phyloP scores from a whole-genome alignment of 2,888 invertebrate genomes.

The Hydrotaea diabolus region DNA sequence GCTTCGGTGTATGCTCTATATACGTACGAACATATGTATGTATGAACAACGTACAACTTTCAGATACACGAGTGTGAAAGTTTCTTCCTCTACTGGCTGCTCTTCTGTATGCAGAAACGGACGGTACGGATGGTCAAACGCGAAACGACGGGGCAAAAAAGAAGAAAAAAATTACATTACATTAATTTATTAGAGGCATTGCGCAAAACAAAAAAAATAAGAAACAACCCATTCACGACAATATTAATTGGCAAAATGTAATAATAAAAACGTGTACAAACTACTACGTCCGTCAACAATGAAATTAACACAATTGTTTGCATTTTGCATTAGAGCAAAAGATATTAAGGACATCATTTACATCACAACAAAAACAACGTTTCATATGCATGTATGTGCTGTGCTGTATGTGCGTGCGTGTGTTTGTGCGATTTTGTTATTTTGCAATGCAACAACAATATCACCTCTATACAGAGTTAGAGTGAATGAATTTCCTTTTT shows the following conservation, averaged over 20 bases:
- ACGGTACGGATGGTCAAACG: slow-evolving; percentile 39
- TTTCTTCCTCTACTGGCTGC: no score
- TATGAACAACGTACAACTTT: background rate
- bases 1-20: background rate
- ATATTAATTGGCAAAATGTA: slow-evolving; percentile 52
- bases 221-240: slow-evolving; percentile 30
- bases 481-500: background rate
- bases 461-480: no score
- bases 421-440: no score
- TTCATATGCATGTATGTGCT: background rate
- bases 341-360: background rate
- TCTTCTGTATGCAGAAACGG: no score
- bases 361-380: background rate
- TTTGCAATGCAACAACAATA: no score
- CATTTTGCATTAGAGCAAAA: no score
- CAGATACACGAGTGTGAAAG: no score
- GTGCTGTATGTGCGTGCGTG: background rate
- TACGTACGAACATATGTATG: no score
- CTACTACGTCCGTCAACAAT: slow-evolving; percentile 19
- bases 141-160: slow-evolving; percentile 10
- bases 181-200: no score
- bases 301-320: background rate
- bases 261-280: slow-evolving; percentile 51
- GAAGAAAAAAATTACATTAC: slow-evolving; percentile 54
- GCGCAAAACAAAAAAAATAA: no score